These are phyloP conservation scores for Dioctria rufipes DNA, from an alignment of 2,888 invertebrate species.

Conservation along the genomic window DNA sequence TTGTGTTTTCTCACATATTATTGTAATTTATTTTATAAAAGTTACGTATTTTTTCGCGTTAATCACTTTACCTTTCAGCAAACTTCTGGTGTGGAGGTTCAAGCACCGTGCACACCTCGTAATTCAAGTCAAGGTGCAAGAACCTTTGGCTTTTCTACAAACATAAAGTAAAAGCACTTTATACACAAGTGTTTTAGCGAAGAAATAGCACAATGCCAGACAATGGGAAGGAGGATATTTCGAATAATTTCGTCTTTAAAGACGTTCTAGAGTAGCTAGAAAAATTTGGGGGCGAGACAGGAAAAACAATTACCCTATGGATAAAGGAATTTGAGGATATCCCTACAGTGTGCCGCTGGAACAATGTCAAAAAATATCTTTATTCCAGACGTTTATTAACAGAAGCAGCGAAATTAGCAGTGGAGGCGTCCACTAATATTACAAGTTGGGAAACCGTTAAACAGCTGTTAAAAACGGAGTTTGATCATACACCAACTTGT, in stretches of 20 bases:
- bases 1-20: no score
- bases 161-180: no score
- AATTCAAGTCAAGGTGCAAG: no score
- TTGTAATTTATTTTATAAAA: no score
- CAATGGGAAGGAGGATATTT: background rate
- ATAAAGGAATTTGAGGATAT: conserved; percentile 23
- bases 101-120: no score
- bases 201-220: background rate
- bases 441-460: background rate
- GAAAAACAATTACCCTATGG: background rate
- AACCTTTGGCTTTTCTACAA: no score
- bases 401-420: background rate
- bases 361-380: background rate
- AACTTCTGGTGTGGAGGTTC: no score
- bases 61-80: no score
- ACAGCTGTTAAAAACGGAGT: background rate
- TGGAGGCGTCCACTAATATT: background rate
- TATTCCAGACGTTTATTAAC: background rate
- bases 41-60: no score
- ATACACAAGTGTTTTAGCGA: background rate
- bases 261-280: conserved; percentile 53
- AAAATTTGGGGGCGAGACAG: conserved; percentile 5
- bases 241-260: conserved; percentile 13
- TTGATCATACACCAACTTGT: background rate
- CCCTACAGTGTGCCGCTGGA: background rate